Base-by-base conservation (phyloP, 2,113 vertebrate species). In the Elaphurus davidianus region DNA sequence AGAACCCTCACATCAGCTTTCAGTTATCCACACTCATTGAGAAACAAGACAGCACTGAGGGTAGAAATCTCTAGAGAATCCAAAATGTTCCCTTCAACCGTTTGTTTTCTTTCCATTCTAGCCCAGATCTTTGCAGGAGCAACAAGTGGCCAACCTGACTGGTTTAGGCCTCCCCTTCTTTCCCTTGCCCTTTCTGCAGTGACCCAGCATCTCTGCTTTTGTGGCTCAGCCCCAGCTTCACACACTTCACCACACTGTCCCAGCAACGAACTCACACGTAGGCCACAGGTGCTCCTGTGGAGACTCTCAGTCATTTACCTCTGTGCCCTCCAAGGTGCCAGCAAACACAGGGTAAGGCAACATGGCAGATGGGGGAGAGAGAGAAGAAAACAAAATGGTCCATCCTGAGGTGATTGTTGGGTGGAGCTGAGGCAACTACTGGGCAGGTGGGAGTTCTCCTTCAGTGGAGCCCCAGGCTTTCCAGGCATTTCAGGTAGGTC, bases 401-500 rank as follows among this genome's bases (percentile, higher is more conserved):
- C 79, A 64, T 90, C 50, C 81, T 87, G 78, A 93, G 36, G 47
- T 59, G 82, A 50, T 13, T 93, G 1, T 47, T 94, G 33, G 81
- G 76, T 91, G 40, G 28, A 47, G 52, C 45, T 91, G 78, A 93
- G 81, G n/a, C 54, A 98, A 84, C 78, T 36, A 8, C 67, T 90
- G 27, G 8, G 54, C 87, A 55, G 21, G 10, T 64, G 59, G 16
- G 30, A 25, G 15, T 81, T 95, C 27, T 91, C n/a, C 64, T 83
- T 90, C 30, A 55, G 1, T 36, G 19, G 43, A 67, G 16, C 52
- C 74, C 98, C 74, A 92, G 99, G 99, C 94, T 98, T 98, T 45
- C 93, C 97, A 36, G 99, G 99, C 98, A 57, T 98, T 55, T 98
- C 98, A 99, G 99, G 99, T 99, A 98, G 92, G 99, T 94, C 50